A percentile compares a stretch with the other conserved stretches of the same genome.
Evolutionary conservation across 2,888 invertebrate genomes (phyloP).

Genomic region (Cryptocephalus moraei): DNA sequence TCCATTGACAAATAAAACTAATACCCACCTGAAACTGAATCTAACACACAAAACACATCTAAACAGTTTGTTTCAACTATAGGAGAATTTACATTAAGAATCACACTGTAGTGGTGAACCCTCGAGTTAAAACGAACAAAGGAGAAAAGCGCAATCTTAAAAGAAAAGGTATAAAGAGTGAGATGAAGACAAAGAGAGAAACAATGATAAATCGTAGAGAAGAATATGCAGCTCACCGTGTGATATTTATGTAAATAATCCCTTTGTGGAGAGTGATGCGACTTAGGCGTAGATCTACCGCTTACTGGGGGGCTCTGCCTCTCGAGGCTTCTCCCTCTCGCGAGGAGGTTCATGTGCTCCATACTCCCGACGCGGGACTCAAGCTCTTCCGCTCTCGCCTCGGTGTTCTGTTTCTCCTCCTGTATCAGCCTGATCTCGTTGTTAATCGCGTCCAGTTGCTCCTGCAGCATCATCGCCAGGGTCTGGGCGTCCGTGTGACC

Average conservation of each 20-base stretch:
- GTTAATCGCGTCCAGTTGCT: constrained; percentile 98
- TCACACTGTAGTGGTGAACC: constrained; percentile 12
- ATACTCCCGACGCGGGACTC: constrained; percentile 93
- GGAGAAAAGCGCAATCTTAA: constrained; percentile 2
- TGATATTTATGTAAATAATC: constrained; percentile 91
- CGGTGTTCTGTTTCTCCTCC: constrained; percentile 70
- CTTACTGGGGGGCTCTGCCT: constrained; percentile 75
- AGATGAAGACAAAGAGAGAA: constrained; percentile 1
- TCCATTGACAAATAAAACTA: neutral
- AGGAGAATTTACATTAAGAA: constrained; percentile 6
- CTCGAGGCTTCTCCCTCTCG: constrained; percentile 60
- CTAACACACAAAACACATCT: too few species aligned
- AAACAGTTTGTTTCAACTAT: neutral
- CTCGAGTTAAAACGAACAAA: constrained; percentile 1
- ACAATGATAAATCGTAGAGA: constrained; percentile 3
- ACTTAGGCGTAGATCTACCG: constrained; percentile 79
- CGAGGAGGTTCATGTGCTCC: constrained; percentile 83
- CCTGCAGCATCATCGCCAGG: constrained; percentile 96
- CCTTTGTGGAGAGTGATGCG: constrained; percentile 68
- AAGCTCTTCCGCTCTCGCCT: constrained; percentile 93
- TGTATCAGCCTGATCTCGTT: constrained; percentile 81
- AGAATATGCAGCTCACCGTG: constrained; percentile 63
- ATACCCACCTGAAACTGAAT: neutral
- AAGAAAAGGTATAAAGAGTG: constrained; percentile 2
- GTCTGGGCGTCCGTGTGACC: constrained; percentile 85